phyloP scores from a whole-genome alignment of 2,888 invertebrate species.

The Temnothorax rugatulus region DNA sequence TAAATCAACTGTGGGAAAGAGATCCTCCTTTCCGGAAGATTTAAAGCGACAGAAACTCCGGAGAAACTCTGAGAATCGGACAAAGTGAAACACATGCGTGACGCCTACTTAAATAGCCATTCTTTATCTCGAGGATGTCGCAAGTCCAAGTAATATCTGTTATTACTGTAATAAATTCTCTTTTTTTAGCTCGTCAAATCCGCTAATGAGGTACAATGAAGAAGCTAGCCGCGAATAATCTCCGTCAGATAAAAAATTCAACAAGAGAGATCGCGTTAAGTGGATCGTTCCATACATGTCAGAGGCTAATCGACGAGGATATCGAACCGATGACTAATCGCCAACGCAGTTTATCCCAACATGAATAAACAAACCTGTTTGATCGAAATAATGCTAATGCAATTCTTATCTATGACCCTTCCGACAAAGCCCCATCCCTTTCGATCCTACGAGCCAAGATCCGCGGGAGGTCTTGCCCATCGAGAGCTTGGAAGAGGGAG shows the following conservation, averaged over 20 bases:
- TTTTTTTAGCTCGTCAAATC: not conserved
- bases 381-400: conserved; percentile 49
- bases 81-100: conserved; percentile 22
- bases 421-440: conserved; percentile 18
- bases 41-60: conserved; percentile 29
- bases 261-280: conserved; percentile 1
- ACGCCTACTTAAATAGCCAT: conserved; percentile 31
- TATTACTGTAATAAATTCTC: not conserved
- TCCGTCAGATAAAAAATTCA: conserved; percentile 4
- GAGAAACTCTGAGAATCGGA: conserved; percentile 16
- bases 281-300: not conserved
- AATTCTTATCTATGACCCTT: conserved; percentile 40
- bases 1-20: conserved; percentile 27
- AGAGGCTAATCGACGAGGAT: not conserved
- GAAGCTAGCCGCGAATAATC: not conserved
- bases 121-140: conserved; percentile 26
- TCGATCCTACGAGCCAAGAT: conserved; percentile 43
- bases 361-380: conserved; percentile 20
- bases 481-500: conserved; percentile 7
- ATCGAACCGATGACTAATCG: conserved; percentile 27
- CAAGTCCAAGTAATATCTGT: not conserved
- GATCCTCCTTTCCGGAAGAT: conserved; percentile 28
- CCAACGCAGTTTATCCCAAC: conserved; percentile 2
- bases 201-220: conserved; percentile 13
- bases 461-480: conserved; percentile 45